A percentile compares a stretch with the other conserved stretches of the same genome.
Evolutionary conservation across 2,797 vertebrate species (phyloP).

Genomic region (Poliocrania exsul): DNA sequence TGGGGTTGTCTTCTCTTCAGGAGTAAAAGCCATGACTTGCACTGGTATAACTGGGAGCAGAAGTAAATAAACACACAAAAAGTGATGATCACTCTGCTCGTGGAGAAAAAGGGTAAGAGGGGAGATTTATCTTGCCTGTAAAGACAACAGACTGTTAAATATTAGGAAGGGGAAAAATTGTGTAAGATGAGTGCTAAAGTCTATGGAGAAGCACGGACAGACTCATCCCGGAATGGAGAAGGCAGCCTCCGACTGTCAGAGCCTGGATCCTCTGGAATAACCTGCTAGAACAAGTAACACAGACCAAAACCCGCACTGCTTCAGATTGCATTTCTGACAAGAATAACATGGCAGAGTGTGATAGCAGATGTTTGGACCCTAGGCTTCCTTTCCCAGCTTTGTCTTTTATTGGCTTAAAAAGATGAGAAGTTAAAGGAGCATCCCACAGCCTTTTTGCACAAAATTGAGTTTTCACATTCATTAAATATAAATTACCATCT

Average conservation of each 20-base stretch:
- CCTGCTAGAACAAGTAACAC: neutral
- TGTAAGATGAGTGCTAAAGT: neutral
- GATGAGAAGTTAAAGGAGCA: neutral
- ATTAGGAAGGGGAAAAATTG: neutral
- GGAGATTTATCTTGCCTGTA: neutral
- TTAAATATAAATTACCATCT: neutral
- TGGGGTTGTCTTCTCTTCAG: neutral
- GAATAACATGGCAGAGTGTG: neutral
- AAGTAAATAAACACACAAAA: neutral
- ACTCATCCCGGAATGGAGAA: neutral
- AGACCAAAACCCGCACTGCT: neutral
- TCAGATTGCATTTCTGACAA: neutral
- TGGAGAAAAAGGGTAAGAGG: neutral
- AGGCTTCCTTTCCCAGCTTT: constrained; percentile 22
- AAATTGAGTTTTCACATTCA: neutral
- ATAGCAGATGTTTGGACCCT: neutral
- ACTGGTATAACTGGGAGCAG: neutral
- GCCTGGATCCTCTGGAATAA: neutral
- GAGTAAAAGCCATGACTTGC: neutral
- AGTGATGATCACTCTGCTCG: neutral
- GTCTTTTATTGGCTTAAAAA: constrained; percentile 9
- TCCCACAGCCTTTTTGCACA: neutral
- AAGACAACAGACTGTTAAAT: neutral
- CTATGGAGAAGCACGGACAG: neutral
- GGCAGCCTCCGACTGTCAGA: rapidly evolving